Evolutionary conservation across 2,888 invertebrate genomes (phyloP).

Genomic region (Sepioteuthis lessoniana): DNA sequence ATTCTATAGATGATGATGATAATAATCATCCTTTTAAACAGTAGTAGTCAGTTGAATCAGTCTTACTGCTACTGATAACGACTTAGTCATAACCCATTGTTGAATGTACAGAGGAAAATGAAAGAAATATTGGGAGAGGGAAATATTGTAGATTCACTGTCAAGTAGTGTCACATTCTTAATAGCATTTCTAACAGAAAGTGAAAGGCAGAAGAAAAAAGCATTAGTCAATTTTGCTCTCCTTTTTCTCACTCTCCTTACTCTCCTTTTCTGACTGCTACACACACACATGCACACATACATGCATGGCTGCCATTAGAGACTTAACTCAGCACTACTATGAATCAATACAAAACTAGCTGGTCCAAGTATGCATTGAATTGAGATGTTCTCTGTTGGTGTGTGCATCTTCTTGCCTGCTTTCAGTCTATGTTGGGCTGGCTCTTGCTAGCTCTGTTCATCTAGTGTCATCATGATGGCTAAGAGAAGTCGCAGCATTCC

Average conservation of each 20-base stretch:
- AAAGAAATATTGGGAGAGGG: neutral
- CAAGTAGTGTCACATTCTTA: neutral
- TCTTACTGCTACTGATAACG: neutral
- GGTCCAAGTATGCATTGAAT: neutral
- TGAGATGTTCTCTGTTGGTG: neutral
- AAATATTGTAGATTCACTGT: neutral
- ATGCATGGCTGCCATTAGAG: neutral
- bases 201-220: neutral
- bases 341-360: constrained; percentile 34
- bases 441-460: constrained; percentile 25
- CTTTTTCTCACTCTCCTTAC: neutral
- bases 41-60: neutral
- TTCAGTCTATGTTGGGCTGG: neutral
- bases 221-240: neutral
- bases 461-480: constrained; percentile 39
- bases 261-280: constrained; percentile 36
- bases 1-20: neutral
- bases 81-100: constrained; percentile 4
- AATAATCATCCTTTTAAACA: neutral
- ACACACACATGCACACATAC: neutral
- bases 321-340: constrained; percentile 23
- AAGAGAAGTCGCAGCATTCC: constrained; percentile 41
- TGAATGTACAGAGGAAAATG: neutral
- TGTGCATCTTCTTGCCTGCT: constrained; percentile 38
- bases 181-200: neutral